Percentiles rank a stretch among this genome's conserved stretches.
Evolutionary conservation across 2,888 invertebrate genomes (phyloP).

Genomic region (Rhopalosiphum nymphaeae): DNA sequence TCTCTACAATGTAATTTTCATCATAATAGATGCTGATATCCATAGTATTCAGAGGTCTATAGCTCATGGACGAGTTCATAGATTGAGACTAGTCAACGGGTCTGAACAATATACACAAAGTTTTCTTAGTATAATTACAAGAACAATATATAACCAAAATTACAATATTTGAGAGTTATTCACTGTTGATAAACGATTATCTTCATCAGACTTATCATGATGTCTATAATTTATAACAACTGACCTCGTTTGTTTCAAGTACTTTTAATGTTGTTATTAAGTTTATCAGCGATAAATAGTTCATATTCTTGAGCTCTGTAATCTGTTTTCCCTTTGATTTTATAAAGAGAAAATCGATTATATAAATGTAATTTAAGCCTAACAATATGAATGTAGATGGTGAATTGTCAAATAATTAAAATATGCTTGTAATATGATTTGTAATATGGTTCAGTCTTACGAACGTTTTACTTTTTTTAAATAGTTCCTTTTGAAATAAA

Average conservation of each 20-base stretch:
- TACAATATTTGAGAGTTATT: conserved; percentile 26
- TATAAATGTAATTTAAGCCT: not conserved
- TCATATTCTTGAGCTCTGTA: not conserved
- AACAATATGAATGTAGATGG: not conserved
- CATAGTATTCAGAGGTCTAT: not conserved
- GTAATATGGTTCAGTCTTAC: not conserved
- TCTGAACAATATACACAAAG: conserved; percentile 9
- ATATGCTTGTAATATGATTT: not conserved
- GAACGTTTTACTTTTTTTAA: not conserved
- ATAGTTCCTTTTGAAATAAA: not conserved
- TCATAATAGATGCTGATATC: not conserved
- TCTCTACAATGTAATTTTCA: not conserved
- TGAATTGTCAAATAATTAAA: not conserved
- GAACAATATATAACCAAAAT: not conserved
- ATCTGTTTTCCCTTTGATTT: not conserved
- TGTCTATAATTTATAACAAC: conserved; percentile 14
- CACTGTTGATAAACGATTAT: conserved; percentile 40
- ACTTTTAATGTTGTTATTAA: not conserved
- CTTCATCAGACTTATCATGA: conserved; percentile 11
- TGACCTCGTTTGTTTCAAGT: conserved; percentile 20
- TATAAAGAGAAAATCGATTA: not conserved
- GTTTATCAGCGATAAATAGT: not conserved
- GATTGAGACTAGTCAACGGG: not conserved
- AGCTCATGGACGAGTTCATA: not conserved
- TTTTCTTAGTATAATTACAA: conserved; percentile 13